Conservation (phyloP, 2,113 vertebrate species). For the Athene cunicularia region DNA sequence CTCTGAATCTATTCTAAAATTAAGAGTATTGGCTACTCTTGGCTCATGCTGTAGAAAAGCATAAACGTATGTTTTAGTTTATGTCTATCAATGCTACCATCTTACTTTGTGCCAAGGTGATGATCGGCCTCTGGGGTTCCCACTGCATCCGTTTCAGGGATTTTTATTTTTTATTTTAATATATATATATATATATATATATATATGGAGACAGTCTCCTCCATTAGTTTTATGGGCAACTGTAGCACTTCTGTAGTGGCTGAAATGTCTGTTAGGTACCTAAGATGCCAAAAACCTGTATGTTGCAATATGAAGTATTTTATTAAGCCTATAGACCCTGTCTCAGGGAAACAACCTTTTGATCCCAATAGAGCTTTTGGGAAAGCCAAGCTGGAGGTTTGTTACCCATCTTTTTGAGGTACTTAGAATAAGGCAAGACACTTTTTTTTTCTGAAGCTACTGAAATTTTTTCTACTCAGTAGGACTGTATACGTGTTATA, state of each 20-base stretch:
- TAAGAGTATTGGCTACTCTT: background rate
- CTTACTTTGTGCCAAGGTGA: background rate
- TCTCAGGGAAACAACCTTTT: background rate
- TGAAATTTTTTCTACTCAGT: background rate
- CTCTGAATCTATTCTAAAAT: background rate
- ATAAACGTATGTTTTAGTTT: background rate
- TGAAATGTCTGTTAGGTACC: background rate
- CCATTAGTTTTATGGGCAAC: background rate
- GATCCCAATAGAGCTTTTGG: background rate
- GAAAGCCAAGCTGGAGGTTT: background rate
- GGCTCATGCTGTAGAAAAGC: background rate
- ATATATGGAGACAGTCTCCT: background rate
- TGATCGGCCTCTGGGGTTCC: background rate
- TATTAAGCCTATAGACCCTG: background rate
- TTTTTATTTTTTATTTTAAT: background rate
- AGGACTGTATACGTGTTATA: background rate
- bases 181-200: background rate
- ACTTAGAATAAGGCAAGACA: background rate
- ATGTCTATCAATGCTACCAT: background rate
- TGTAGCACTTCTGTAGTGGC: background rate
- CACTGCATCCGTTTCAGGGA: background rate
- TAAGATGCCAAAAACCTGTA: background rate
- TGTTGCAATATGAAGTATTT: background rate
- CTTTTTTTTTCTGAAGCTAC: background rate
- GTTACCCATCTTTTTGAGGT: background rate